Base-by-base conservation (phyloP, 2,888 invertebrate genomes). In the Elmis aenea region DNA sequence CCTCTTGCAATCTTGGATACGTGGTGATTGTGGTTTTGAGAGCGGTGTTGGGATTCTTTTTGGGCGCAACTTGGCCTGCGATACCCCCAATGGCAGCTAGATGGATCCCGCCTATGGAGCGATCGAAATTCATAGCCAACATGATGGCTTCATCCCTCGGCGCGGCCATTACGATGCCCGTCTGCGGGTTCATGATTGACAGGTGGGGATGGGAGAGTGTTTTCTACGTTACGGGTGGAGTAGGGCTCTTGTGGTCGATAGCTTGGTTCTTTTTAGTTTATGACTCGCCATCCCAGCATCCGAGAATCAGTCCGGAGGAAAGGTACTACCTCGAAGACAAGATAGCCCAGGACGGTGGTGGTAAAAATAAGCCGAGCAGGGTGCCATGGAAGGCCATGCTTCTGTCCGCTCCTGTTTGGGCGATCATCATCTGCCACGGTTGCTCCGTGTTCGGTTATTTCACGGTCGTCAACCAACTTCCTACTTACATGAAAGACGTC, bases 81-180 rank as follows among this genome's bases (percentile, higher is more conserved):
- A 91, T 94, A 58, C 87, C 91, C 40, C 87, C 91, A 3, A 83
- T 96, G 77, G 90, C 91, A 21, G 88, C 92, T 4, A 83, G 84
- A 46, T 96, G 95, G 95, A 88, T 94, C 39, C 94, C 94, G 4
- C 93, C 93, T 6, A 78, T 85, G 74, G 94, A 96, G 63, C 78
- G 94, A 48, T 89, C 91, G 24, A 90, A 91, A 66, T 88, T 95
- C 66, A 88, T 93, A 66, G 85, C 92, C 5, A 86, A 90, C 58
- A 88, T 90, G 85, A 87, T 89, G 86, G 88, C 93, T 5, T 88
- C 91, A 12, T 87, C 91, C 4, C 73, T 95, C 53, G 95, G 95
- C 10, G 94, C 92, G 13, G 91, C 94, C 4, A 71, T 92, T 24
- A 89, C 90, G 0, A 84, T 92, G 81, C 92, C 92, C 0, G 74